These are phyloP conservation scores for Nasonia giraulti DNA, from an alignment of 1,140 invertebrate genomes.

Conservation along the genomic window DNA sequence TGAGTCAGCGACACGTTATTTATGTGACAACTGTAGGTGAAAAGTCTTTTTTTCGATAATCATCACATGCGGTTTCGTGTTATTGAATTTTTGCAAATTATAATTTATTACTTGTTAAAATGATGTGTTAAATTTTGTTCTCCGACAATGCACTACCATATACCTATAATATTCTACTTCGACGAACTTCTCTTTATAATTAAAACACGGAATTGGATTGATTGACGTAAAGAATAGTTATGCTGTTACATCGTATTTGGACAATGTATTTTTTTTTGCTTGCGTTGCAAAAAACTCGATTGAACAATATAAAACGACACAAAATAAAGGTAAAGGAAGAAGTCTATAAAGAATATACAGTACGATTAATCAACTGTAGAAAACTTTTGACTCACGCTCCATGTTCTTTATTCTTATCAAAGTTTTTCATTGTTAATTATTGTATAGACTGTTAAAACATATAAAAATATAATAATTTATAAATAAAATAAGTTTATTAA, in stretches of 20 bases:
- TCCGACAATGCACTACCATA: background rate
- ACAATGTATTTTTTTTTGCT: background rate
- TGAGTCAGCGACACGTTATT: slow-evolving; percentile 61
- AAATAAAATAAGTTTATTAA: slow-evolving; percentile 9
- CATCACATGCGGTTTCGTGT: background rate
- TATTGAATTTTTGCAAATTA: background rate
- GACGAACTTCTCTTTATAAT: background rate
- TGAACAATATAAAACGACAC: no score
- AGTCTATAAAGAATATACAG: background rate
- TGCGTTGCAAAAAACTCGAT: background rate
- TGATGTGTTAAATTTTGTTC: background rate
- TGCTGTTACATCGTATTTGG: background rate
- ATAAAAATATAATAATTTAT: background rate
- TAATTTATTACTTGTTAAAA: background rate
- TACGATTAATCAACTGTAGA: background rate
- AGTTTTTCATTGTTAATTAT: slow-evolving; percentile 24
- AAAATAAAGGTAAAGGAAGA: background rate
- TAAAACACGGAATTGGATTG: background rate
- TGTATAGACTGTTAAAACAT: slow-evolving; percentile 14
- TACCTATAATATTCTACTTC: background rate
- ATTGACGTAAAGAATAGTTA: background rate
- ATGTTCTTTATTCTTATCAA: slow-evolving; percentile 5
- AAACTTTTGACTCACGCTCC: background rate
- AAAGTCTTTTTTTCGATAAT: slow-evolving; percentile 42
- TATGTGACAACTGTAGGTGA: slow-evolving; percentile 38